Evolutionary conservation across 2,797 vertebrate genomes (phyloP).

Genomic region (Pachyuromys duprasi): DNA sequence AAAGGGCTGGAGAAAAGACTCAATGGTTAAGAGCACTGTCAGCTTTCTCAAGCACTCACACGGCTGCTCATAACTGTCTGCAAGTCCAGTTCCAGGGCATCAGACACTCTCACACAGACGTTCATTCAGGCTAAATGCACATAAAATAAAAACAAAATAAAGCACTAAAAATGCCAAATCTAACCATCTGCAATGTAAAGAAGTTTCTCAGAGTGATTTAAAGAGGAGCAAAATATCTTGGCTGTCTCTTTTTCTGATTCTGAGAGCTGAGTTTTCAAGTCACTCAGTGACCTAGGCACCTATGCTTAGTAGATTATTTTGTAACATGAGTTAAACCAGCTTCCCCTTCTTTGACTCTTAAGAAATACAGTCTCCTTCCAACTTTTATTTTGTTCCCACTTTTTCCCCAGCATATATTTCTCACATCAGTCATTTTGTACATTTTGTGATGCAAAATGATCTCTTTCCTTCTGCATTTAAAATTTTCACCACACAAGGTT

Average conservation of each 20-base stretch:
- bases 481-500: conserved; percentile 79
- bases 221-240: neutral
- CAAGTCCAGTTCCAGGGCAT: neutral
- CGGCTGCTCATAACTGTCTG: neutral
- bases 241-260: neutral
- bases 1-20: neutral
- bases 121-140: neutral
- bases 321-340: neutral
- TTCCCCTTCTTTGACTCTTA: neutral
- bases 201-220: neutral
- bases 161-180: neutral
- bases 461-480: conserved; percentile 72
- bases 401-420: conserved; percentile 29
- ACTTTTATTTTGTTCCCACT: neutral
- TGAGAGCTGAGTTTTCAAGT: neutral
- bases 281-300: neutral
- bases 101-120: neutral
- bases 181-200: neutral
- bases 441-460: conserved; percentile 79
- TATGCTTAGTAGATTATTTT: neutral
- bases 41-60: neutral
- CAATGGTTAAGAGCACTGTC: neutral
- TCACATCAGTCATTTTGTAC: conserved; percentile 63
- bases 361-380: neutral
- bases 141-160: neutral